Conservation (phyloP, 1,140 invertebrate species). For the Brachionus rotundiformis region DNA sequence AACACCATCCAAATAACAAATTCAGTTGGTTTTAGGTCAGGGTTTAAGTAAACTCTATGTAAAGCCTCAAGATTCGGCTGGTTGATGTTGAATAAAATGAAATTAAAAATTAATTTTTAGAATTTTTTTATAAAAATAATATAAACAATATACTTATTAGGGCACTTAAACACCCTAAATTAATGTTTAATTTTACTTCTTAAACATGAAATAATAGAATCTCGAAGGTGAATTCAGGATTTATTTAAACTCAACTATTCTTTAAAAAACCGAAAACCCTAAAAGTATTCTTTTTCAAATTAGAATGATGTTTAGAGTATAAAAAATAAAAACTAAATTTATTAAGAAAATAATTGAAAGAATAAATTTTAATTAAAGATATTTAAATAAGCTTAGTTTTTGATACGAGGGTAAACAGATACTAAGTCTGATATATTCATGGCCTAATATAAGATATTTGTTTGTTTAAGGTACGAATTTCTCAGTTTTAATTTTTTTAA, state of each 20-base stretch:
- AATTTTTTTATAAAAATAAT: too few species aligned
- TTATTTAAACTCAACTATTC: not conserved
- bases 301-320: too few species aligned
- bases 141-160: not conserved
- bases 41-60: too few species aligned
- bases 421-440: not conserved
- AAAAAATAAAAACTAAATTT: too few species aligned
- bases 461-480: constrained; percentile 16
- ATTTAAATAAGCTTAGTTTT: not conserved
- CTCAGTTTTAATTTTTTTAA: not conserved
- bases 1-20: not conserved
- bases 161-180: not conserved
- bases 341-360: not conserved
- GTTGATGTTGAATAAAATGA: too few species aligned
- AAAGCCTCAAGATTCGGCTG: too few species aligned
- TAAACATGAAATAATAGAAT: not conserved
- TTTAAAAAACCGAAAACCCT: not conserved
- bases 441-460: not conserved
- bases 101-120: too few species aligned
- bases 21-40: not conserved
- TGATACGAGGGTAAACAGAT: not conserved
- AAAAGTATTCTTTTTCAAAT: too few species aligned
- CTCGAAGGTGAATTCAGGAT: not conserved
- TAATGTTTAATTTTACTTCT: not conserved
- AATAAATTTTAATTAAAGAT: not conserved